Conservation (phyloP, 2,888 invertebrate genomes). For the Morpho deidamia region DNA sequence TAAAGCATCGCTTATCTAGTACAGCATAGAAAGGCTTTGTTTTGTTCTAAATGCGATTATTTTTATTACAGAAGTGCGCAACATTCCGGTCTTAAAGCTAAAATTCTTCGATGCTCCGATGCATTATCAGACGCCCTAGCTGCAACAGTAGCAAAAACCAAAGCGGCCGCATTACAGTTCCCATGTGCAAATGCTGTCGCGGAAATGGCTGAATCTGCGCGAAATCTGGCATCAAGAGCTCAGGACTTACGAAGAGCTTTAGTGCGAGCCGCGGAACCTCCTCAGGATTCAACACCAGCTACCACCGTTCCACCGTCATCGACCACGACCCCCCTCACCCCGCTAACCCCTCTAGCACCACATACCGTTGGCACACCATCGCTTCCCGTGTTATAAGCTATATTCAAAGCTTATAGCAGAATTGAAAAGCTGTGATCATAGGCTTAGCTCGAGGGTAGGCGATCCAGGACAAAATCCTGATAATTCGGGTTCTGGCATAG, state of each 20-base stretch:
- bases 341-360: constrained; percentile 48
- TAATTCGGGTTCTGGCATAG: not conserved
- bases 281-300: constrained; percentile 44
- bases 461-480: not conserved
- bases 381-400: constrained; percentile 49
- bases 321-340: constrained; percentile 55
- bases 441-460: not conserved
- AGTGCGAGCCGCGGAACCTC: constrained; percentile 82
- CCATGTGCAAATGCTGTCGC: constrained; percentile 94
- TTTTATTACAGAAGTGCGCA: constrained; percentile 81
- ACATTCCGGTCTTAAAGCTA: constrained; percentile 84
- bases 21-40: too few species aligned
- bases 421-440: constrained; percentile 8
- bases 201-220: constrained; percentile 95
- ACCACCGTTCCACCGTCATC: constrained; percentile 53
- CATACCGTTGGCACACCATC: constrained; percentile 43
- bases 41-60: not conserved
- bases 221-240: constrained; percentile 90
- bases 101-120: constrained; percentile 87
- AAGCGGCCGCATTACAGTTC: constrained; percentile 93
- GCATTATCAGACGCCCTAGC: constrained; percentile 89
- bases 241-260: constrained; percentile 86
- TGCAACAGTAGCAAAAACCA: constrained; percentile 91
- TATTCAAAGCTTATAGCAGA: constrained; percentile 1
- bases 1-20: too few species aligned